A percentile compares a stretch with the other conserved stretches of the same genome.
Conservation (phyloP, 2,888 invertebrate species). For the Allolobophora icterica region DNA sequence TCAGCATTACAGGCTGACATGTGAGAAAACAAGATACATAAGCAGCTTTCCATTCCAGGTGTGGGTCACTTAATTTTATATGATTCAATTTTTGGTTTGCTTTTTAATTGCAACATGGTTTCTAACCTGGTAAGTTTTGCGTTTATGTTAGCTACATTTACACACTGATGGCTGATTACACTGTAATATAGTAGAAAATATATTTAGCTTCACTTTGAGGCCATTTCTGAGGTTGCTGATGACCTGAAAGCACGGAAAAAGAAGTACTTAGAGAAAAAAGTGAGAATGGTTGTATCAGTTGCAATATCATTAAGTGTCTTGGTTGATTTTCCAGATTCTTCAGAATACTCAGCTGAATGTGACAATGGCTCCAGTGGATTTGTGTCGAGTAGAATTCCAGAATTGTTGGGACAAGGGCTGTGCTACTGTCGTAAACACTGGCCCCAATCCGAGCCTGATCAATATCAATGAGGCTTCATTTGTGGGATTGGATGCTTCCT, state of each 20-base stretch:
- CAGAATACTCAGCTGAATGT: slow-evolving; percentile 62
- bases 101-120: neutral
- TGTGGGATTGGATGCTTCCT: slow-evolving; percentile 86
- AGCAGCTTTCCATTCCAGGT: neutral
- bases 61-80: neutral
- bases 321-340: slow-evolving; percentile 25
- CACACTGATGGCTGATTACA: too few species aligned
- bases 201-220: neutral
- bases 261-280: neutral
- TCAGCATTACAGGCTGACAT: neutral
- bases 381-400: slow-evolving; percentile 59
- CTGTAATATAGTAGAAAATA: too few species aligned
- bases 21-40: neutral
- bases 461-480: slow-evolving; percentile 95
- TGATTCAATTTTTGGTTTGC: too few species aligned
- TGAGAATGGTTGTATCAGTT: neutral
- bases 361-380: slow-evolving; percentile 92
- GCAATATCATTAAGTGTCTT: neutral
- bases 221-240: neutral
- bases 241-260: neutral
- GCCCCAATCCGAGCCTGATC: slow-evolving; percentile 73
- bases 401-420: slow-evolving; percentile 72
- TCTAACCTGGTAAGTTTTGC: neutral
- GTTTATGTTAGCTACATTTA: neutral
- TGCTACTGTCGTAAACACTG: slow-evolving; percentile 81